These are phyloP conservation scores for Limanda limanda DNA, from an alignment of 2,113 vertebrate genomes.

Conservation along the genomic window DNA sequence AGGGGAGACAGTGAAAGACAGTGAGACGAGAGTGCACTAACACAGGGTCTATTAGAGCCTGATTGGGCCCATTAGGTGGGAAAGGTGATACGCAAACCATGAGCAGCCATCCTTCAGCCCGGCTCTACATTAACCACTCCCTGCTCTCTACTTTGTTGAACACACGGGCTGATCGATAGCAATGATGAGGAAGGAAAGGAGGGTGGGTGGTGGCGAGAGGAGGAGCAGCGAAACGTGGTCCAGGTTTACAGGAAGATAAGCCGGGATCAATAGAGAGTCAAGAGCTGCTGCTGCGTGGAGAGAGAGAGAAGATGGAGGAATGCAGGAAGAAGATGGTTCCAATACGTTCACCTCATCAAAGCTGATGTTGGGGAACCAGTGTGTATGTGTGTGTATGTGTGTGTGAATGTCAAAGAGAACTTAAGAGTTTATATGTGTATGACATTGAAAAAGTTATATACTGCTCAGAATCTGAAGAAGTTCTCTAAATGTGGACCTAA, in stretches of 20 bases:
- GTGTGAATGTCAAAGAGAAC: background rate
- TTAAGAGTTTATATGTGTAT: background rate
- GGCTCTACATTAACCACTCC: conserved; percentile 64
- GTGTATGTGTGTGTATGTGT: background rate
- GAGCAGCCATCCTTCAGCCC: conserved; percentile 26
- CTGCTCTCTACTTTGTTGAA: conserved; percentile 68
- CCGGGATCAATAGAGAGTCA: conserved; percentile 72
- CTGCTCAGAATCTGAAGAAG: no score
- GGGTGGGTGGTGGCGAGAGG: conserved; percentile 26
- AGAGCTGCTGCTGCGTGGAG: conserved; percentile 35
- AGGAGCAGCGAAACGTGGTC: conserved; percentile 44
- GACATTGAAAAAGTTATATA: background rate
- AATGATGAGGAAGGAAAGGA: conserved; percentile 46
- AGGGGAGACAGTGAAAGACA: conserved; percentile 58
- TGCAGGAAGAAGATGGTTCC: conserved; percentile 55
- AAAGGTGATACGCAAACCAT: conserved; percentile 50
- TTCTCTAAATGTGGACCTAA: no score
- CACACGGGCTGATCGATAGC: conserved; percentile 69
- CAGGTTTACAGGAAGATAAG: conserved; percentile 79
- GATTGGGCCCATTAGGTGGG: conserved; percentile 67
- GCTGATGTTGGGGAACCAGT: conserved; percentile 28
- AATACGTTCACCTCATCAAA: conserved; percentile 62
- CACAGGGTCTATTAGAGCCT: conserved; percentile 64
- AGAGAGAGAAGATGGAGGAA: conserved; percentile 13
- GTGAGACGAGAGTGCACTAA: conserved; percentile 37